Evolutionary conservation across 2,797 vertebrate genomes (phyloP), one percentile per base, ranked within the genome.

Genomic region (Poeciliopsis gracilis): DNA sequence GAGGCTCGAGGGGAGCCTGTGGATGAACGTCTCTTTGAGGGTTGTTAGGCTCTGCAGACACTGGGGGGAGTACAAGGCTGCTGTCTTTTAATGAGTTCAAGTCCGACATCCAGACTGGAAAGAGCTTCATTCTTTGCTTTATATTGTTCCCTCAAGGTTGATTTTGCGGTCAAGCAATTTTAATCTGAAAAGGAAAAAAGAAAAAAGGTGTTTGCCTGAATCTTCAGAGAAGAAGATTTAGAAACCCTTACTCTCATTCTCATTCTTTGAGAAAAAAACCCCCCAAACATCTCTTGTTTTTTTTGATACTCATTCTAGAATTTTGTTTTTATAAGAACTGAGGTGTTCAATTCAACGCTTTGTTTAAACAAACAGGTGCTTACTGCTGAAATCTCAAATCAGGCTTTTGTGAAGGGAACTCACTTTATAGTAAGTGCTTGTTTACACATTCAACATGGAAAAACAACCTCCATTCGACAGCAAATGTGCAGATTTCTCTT

Each of bases 11-110:
- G 81, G 28, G 71, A 77, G 76, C 80, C 75, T 80, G 79, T 74
- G 71, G 69, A 78, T 33, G 72, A 41, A 36, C 25, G 41, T 71
- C 78, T 81, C 13, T 75, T 77, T 79, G 79, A 63, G 61, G 82
- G 89, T 75, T 79, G 11, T 93, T 10, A 75, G 77, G 70, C 72
- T 30, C 15, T 67, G 76, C 83, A 80, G 78, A 86, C 94, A 89
- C 94, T 90, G 86, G 93, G 85, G 93, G 94, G 91, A 92, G 92
- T 80, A 55, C 81, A 73, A 75, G 89, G 78, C 88, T 91, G 25
- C 75, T 47, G 43, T 57, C 46, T 25, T 67, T 72, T 11, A 13
- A 23, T 5, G 36, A 57, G 23, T 38, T 15, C 25, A 13, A 46
- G 12, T 70, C 43, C 45, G 41, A 45, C 6, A 13, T 69, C 25